Evolutionary conservation across 2,113 vertebrate species (phyloP), one percentile per base, ranked within the genome.

Genomic region (Naja naja): DNA sequence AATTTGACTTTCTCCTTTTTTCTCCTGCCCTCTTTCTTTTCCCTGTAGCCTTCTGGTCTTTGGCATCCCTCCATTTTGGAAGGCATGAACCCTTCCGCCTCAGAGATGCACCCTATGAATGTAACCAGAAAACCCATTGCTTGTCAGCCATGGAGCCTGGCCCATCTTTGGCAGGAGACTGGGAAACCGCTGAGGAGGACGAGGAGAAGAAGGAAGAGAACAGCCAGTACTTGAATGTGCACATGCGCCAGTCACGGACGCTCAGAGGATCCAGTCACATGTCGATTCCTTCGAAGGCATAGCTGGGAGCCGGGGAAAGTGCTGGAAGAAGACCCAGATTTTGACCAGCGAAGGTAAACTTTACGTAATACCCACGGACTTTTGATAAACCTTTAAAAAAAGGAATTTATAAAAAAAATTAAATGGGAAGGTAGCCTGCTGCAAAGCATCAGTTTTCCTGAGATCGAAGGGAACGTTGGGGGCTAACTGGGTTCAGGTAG

Each of bases 231-330:
- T 45, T 18, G 0, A 55, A 55, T 0, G 97, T 96, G 10, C 55
- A 93, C 0, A 56, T 96, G 91, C 93, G 95, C 27, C 74, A 96
- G 16, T 5, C 58, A 0, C 85, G 97, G 14, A 93, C 94, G 10
- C 91, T 95, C 87, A 90, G 97, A 1, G 16, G 93, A 89, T 93
- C 95, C 7, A 0, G 90, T 34, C 90, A 93, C 45, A 22, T 81
- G 5, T 93, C 0, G 98, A 98, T 47, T 93, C 97, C 0, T 98
- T 98, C 97, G 98, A 27, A 95, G 98, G 90, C 98, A 98, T 86
- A 98, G 98, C 91, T 98, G 98, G 98, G 98, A 98, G 52, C 98
- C 98, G 0, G 98, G 96, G 2, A 96, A 96, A 85, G 96, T 97
- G 0, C 87, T 95, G 20, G 96, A 96, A 0, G 96, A 95, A 0